Percentiles rank a stretch among this genome's conserved stretches.
Conservation (phyloP, 2,797 vertebrate genomes). For the Gila robusta region DNA sequence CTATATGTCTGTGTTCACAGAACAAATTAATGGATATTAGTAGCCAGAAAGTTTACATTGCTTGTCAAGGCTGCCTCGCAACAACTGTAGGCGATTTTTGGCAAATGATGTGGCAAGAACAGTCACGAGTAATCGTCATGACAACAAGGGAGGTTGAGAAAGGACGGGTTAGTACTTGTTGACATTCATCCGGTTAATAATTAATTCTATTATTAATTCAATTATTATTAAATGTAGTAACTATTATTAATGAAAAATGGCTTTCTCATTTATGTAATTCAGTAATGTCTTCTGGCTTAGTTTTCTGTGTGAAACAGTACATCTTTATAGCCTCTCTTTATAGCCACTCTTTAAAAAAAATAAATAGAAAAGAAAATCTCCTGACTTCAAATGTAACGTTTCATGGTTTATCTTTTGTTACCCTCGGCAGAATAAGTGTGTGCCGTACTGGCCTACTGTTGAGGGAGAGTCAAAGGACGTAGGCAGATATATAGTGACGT, state of each 20-base stretch:
- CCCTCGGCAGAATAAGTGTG: constrained; percentile 89
- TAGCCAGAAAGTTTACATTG: constrained; percentile 88
- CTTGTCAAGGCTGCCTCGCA: constrained; percentile 91
- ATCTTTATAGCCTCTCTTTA: background rate
- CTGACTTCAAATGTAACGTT: too few species aligned
- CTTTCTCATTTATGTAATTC: background rate
- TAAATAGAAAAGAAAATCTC: background rate
- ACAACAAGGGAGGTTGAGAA: constrained; percentile 96
- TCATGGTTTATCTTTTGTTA: background rate
- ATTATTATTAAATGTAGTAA: background rate
- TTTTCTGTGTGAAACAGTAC: background rate
- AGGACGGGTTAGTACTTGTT: constrained; percentile 86
- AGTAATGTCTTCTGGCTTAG: background rate
- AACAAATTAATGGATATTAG: constrained; percentile 73
- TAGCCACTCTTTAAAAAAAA: too few species aligned
- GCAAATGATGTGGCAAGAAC: constrained; percentile 98
- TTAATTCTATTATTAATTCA: background rate
- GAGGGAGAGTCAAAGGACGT: constrained; percentile 71
- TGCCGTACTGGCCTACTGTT: constrained; percentile 91
- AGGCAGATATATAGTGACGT: constrained; percentile 81
- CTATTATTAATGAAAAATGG: background rate
- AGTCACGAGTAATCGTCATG: constrained; percentile 91
- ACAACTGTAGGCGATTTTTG: constrained; percentile 93
- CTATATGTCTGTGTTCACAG: constrained; percentile 64
- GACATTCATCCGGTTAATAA: background rate